Conservation (phyloP, 2,113 vertebrate species). For the Chaenocephalus aceratus region DNA sequence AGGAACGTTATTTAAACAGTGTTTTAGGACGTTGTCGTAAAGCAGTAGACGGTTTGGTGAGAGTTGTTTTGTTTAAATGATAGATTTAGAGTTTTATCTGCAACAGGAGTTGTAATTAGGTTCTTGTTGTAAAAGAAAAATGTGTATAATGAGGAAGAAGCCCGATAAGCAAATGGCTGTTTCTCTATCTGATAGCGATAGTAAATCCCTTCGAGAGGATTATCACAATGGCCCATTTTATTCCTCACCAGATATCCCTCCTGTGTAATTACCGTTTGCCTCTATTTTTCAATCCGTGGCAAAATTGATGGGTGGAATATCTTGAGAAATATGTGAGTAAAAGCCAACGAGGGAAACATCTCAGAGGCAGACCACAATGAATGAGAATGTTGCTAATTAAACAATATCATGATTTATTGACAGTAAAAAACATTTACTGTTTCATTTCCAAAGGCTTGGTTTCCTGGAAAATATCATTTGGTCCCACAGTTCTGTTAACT, state of each 20-base stretch:
- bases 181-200: conserved; percentile 45
- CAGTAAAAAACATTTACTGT: conserved; percentile 68
- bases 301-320: conserved; percentile 72
- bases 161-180: conserved; percentile 51
- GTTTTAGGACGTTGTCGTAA: conserved; percentile 34
- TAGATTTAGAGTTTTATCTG: conserved; percentile 30
- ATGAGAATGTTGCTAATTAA: conserved; percentile 75
- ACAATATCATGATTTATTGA: conserved; percentile 77
- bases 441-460: conserved; percentile 58
- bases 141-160: conserved; percentile 9
- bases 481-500: conserved; percentile 55
- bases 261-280: conserved; percentile 64
- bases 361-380: conserved; percentile 70
- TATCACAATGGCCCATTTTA: conserved; percentile 65
- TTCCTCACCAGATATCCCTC: conserved; percentile 54
- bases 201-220: conserved; percentile 53
- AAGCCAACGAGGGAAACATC: conserved; percentile 66
- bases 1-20: conserved; percentile 43
- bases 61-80: conserved; percentile 22
- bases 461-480: conserved; percentile 71
- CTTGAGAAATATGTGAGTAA: conserved; percentile 68
- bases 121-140: conserved; percentile 9
- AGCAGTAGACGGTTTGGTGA: conserved; percentile 14
- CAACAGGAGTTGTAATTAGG: conserved; percentile 23
- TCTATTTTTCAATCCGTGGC: conserved; percentile 49